These are phyloP conservation scores for Numenius phaeopus DNA, from an alignment of 2,797 vertebrate species.

Conservation along the genomic window DNA sequence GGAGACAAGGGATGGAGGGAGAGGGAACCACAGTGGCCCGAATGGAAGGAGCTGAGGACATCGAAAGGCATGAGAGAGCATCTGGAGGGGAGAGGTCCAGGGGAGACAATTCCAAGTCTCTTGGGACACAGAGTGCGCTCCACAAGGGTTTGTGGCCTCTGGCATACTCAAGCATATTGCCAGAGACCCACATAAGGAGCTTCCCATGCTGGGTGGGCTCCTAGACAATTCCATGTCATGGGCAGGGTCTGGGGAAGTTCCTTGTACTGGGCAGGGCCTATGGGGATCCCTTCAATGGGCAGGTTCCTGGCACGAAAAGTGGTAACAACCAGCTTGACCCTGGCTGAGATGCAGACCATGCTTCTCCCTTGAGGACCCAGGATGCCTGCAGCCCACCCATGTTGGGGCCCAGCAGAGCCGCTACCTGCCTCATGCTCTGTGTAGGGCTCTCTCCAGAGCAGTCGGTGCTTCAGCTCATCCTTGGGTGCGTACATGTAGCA, in stretches of 20 bases:
- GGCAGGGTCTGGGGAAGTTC: background rate
- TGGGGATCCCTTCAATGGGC: background rate
- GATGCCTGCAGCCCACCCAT: background rate
- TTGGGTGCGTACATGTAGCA: slow-evolving; percentile 91
- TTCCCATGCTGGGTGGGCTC: background rate
- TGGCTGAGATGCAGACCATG: background rate
- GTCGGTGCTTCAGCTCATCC: slow-evolving; percentile 90
- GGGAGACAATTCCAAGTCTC: background rate
- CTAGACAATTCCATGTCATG: background rate
- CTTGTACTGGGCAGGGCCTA: background rate
- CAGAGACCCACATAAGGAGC: background rate
- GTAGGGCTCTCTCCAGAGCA: slow-evolving; percentile 90
- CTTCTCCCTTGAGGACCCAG: accelerated
- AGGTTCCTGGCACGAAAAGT: background rate
- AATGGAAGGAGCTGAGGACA: background rate
- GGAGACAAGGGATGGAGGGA: background rate
- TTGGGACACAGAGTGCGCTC: background rate
- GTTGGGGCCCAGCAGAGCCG: slow-evolving; percentile 5
- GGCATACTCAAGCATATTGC: background rate
- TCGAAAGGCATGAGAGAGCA: background rate
- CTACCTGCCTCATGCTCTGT: slow-evolving; percentile 88
- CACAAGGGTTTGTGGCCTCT: accelerated
- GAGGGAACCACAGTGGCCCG: background rate
- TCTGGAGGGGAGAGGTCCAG: background rate
- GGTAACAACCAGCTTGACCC: background rate